phyloP scores from a whole-genome alignment of 2,113 vertebrate genomes.

The Leptodactylus fuscus region DNA sequence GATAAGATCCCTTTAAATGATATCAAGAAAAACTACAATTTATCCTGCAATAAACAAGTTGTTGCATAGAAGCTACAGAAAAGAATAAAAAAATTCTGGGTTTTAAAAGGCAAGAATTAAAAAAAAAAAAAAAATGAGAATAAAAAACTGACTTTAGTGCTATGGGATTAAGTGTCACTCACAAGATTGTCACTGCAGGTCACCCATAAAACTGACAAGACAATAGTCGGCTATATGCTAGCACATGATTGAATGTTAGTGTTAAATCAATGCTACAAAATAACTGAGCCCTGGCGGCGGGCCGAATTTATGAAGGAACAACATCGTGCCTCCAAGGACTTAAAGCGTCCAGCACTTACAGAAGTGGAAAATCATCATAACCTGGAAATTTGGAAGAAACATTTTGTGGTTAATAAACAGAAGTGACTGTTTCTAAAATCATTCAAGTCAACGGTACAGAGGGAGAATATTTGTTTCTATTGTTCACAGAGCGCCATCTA shows the following conservation, averaged over 20 bases:
- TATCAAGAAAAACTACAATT: no score
- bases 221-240: not conserved
- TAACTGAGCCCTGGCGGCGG: no score
- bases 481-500: slow-evolving; percentile 1
- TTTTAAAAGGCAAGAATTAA: no score
- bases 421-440: not conserved
- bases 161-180: no score
- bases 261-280: no score
- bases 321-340: not conserved
- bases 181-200: no score
- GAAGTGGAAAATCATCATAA: not conserved
- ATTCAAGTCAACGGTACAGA: not conserved
- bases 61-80: no score
- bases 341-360: not conserved
- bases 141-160: no score
- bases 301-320: not conserved
- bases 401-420: not conserved
- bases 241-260: not conserved
- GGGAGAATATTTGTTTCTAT: not conserved
- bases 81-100: no score
- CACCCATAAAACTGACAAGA: not conserved
- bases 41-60: no score
- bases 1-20: no score
- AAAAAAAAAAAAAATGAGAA: no score
- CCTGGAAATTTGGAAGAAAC: not conserved